Conservation (phyloP, 1,140 invertebrate genomes). For the Drosophila ercepeae region DNA sequence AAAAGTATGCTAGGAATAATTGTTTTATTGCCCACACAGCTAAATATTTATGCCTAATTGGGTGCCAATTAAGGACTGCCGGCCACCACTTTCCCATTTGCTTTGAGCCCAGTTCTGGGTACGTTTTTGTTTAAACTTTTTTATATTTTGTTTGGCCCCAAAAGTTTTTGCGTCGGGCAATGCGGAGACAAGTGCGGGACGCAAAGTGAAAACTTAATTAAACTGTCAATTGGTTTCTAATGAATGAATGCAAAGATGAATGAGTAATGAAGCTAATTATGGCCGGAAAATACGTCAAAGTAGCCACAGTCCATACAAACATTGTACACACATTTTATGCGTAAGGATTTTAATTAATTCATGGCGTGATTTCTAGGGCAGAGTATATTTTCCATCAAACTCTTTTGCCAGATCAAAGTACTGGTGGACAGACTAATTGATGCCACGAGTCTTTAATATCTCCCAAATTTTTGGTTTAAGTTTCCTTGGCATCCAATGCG, state of each 20-base stretch:
- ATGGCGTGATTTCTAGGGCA: slow-evolving; percentile 17
- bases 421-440: slow-evolving; percentile 49
- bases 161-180: slow-evolving; percentile 24
- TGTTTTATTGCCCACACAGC: slow-evolving; percentile 47
- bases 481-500: background rate
- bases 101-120: background rate
- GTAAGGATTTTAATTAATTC: slow-evolving; percentile 58
- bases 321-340: slow-evolving; percentile 2
- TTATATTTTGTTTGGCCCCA: slow-evolving; percentile 5
- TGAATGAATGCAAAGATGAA: slow-evolving; percentile 64
- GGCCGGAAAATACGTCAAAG: slow-evolving; percentile 51
- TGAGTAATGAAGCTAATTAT: slow-evolving; percentile 72
- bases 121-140: slow-evolving; percentile 49
- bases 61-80: slow-evolving; percentile 44
- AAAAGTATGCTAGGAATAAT: slow-evolving; percentile 42
- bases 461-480: background rate
- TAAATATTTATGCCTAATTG: slow-evolving; percentile 63
- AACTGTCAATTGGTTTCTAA: slow-evolving; percentile 72
- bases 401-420: slow-evolving; percentile 46
- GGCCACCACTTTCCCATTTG: slow-evolving; percentile 26
- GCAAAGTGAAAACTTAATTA: slow-evolving; percentile 68
- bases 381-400: background rate
- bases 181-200: slow-evolving; percentile 33
- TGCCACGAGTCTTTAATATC: slow-evolving; percentile 42
- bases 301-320: slow-evolving; percentile 23